Conservation (phyloP, 2,888 invertebrate species). For the Fragum sueziense region DNA sequence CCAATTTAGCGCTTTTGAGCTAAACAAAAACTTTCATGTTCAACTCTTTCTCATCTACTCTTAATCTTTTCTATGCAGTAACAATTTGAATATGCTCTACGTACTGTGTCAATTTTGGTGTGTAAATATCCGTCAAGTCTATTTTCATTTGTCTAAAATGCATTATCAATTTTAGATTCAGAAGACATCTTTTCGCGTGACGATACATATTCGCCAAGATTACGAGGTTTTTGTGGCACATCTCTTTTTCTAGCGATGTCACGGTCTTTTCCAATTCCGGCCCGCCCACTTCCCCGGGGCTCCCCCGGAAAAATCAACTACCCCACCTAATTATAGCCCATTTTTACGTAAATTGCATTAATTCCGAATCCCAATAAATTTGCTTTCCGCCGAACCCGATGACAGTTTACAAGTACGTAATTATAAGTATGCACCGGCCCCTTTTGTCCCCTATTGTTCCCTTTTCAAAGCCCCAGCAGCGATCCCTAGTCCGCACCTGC, state of each 20-base stretch:
- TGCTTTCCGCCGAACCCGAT: constrained; percentile 56
- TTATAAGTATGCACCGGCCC: constrained; percentile 58
- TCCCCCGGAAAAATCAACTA: constrained; percentile 41
- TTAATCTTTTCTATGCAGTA: too few relatives aligned
- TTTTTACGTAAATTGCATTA: constrained; percentile 65
- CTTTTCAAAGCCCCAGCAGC: constrained; percentile 2
- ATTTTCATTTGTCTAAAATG: too few relatives aligned
- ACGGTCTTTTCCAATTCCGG: background rate
- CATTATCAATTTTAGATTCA: too few relatives aligned
- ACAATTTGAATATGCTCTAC: too few relatives aligned
- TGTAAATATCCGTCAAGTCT: too few relatives aligned
- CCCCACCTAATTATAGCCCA: constrained; percentile 59
- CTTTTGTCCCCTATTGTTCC: constrained; percentile 29
- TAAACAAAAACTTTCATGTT: too few relatives aligned
- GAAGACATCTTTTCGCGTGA: too few relatives aligned
- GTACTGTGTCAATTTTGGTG: too few relatives aligned
- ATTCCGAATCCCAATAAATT: constrained; percentile 61
- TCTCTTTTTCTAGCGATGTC: constrained; percentile 10
- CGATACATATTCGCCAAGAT: too few relatives aligned
- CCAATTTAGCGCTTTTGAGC: too few relatives aligned
- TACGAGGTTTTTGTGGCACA: constrained; percentile 15
- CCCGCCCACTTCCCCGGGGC: constrained; percentile 21
- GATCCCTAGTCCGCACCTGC: constrained; percentile 53
- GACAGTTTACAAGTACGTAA: constrained; percentile 66
- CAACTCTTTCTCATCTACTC: too few relatives aligned